Evolutionary conservation across 2,797 vertebrate species (phyloP).

Genomic region (Liparis tanakae): DNA sequence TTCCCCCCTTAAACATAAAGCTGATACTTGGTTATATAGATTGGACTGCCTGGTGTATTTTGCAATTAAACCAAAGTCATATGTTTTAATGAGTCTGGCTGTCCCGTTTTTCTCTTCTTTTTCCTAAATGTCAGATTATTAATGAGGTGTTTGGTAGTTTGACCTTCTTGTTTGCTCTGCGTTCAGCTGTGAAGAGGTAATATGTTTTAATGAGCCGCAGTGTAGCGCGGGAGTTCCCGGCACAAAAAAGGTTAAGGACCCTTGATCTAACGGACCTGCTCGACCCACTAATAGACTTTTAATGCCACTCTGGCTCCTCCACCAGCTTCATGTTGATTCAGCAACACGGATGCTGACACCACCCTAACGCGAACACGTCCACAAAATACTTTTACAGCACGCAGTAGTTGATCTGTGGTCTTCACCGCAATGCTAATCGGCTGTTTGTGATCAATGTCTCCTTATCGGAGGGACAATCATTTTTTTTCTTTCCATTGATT

Average conservation of each 20-base stretch:
- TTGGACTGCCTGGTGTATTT: constrained; percentile 1
- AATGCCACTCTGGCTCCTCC: constrained; percentile 21
- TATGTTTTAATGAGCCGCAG: constrained; percentile 53
- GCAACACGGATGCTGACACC: neutral
- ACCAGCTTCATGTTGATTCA: neutral
- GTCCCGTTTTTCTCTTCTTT: neutral
- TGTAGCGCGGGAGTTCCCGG: constrained; percentile 30
- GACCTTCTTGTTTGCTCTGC: constrained; percentile 59
- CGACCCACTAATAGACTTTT: constrained; percentile 19
- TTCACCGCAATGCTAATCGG: neutral
- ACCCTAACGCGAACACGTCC: neutral
- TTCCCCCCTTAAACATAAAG: neutral
- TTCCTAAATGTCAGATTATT: constrained; percentile 52
- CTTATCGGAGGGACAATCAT: neutral
- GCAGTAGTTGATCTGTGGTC: neutral
- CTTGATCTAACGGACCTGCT: constrained; percentile 26
- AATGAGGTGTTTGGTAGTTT: constrained; percentile 54
- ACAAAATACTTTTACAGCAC: neutral
- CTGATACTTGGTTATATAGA: constrained; percentile 4
- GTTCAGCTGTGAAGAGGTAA: constrained; percentile 45
- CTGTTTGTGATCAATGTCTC: neutral
- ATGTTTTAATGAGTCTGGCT: constrained; percentile 46
- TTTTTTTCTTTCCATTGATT: neutral
- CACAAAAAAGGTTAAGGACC: constrained; percentile 38
- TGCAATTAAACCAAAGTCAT: constrained; percentile 18